Evolutionary conservation across 2,113 vertebrate genomes (phyloP).

Genomic region (Zosterops pallidus): DNA sequence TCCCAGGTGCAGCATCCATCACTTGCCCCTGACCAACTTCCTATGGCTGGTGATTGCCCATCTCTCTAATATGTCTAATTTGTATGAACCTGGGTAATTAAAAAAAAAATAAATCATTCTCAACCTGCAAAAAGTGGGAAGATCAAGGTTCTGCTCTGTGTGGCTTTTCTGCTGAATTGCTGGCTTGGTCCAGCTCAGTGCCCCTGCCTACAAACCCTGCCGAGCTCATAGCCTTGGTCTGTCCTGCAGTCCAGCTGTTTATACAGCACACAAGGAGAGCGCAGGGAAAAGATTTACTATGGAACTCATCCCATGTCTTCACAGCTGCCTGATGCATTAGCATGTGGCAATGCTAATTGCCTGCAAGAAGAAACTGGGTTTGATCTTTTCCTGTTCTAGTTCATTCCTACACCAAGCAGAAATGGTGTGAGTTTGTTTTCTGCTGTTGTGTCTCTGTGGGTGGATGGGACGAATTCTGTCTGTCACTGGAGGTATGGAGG

Average conservation of each 20-base stretch:
- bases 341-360: neutral
- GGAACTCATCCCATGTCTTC: neutral
- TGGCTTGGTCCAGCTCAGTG: neutral
- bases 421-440: neutral
- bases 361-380: neutral
- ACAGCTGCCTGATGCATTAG: neutral
- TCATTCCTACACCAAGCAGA: neutral
- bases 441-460: neutral
- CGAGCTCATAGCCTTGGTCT: neutral
- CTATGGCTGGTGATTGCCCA: rapidly evolving
- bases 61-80: neutral
- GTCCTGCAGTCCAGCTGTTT: neutral
- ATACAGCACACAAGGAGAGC: neutral
- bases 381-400: neutral
- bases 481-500: neutral
- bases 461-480: neutral
- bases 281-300: neutral
- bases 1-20: rapidly evolving
- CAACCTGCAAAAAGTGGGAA: neutral
- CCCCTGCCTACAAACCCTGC: neutral
- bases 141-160: neutral
- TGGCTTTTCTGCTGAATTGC: neutral
- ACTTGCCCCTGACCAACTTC: neutral
- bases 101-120: neutral
- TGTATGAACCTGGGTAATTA: neutral